phyloP scores from a whole-genome alignment of 2,797 vertebrate genomes.

The Pangasius krempfi region DNA sequence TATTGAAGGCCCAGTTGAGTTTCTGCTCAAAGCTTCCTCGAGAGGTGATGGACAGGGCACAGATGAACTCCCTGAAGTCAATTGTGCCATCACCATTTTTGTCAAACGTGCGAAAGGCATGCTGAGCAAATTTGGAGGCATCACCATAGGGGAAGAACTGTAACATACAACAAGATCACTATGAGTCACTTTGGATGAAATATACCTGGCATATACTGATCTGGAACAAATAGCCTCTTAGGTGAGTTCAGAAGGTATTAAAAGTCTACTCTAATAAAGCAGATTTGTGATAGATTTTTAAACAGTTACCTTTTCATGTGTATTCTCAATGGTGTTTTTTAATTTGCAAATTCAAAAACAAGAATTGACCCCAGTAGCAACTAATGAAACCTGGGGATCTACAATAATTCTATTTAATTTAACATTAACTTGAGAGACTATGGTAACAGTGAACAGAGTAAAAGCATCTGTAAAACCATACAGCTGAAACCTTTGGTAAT shows the following conservation, averaged over 20 bases:
- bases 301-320: neutral
- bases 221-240: neutral
- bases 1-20: constrained; percentile 90
- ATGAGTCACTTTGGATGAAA: neutral
- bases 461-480: neutral
- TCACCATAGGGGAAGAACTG: constrained; percentile 90
- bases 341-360: neutral
- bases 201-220: neutral
- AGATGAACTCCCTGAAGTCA: constrained; percentile 91
- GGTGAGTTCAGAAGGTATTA: neutral
- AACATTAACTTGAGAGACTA: neutral
- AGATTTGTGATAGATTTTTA: neutral
- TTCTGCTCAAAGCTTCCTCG: constrained; percentile 90
- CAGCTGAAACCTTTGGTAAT: neutral
- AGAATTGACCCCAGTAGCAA: neutral
- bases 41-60: constrained; percentile 86
- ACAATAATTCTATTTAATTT: neutral
- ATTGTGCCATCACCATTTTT: constrained; percentile 88
- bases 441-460: neutral
- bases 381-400: neutral
- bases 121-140: constrained; percentile 89
- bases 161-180: constrained; percentile 16
- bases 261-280: neutral
- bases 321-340: neutral
- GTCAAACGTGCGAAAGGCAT: constrained; percentile 89